Base-by-base conservation (phyloP, 1,140 invertebrate genomes). In the Cydia fagiglandana region DNA sequence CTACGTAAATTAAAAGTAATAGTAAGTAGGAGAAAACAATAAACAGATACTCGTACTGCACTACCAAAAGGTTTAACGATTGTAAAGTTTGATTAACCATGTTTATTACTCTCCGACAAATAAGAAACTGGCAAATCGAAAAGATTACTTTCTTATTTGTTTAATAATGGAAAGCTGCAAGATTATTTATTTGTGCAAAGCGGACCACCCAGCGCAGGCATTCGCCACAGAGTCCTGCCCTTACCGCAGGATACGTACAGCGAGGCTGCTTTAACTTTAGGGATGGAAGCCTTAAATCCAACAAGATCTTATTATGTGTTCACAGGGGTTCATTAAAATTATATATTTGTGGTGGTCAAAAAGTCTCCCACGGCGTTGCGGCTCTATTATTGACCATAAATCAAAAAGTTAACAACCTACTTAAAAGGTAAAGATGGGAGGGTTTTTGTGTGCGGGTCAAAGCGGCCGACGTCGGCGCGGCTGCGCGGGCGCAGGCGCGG, bases 371-470 rank as follows among this genome's bases (percentile, higher is more conserved):
- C 88, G 88, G 91, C 85, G 90, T 90, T 91, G 87, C 88, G 85
- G 91, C 90, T 93, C 90, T 91, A 93, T 93, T 93, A 93, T 91
- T 90, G 89, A 86, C 88, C 85, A 89, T 92, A 92, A 92, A 92
- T 92, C 91, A 92, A 91, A 92, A 92, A 91, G 89, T 92, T 92
- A 92, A 92, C 91, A 92, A 92, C 91, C 86, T 92, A 90, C 89
- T 91, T 92, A 92, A 91, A 90, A 91, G 89, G 87, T 89, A 86
- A 84, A 85, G 86, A 78, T 83, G 86, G 88, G 84, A 86, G 79
- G 85, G 87, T 91, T 91, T 92, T 91, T 91, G 88, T 91, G 76
- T 77, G 87, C 30, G 77, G 80, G 84, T 92, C 91, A 92, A 92
- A 92, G 89, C 88, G 81, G 79, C 89, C 89, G 89, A 82, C 88